Conservation (phyloP, 2,888 invertebrate species). For the Megastigmus dorsalis region DNA sequence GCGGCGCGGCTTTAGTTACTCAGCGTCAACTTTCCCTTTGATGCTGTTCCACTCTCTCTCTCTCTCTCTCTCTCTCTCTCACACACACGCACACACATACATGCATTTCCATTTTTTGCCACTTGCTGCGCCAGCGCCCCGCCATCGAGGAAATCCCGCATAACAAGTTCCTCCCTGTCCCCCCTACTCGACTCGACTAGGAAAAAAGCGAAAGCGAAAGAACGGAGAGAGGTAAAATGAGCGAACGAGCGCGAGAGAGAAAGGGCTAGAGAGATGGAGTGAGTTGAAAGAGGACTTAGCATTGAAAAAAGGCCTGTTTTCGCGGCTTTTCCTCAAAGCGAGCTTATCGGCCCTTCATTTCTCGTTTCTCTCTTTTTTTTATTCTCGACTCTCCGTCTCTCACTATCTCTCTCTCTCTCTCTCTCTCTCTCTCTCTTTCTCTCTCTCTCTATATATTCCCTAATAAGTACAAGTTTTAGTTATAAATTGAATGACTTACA, state of each 20-base stretch:
- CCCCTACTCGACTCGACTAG: not conserved
- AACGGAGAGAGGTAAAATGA: not conserved
- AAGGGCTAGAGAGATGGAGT: not conserved
- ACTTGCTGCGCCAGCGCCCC: not conserved
- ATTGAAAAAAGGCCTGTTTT: not conserved
- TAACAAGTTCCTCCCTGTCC: conserved; percentile 1
- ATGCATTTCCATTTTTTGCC: conserved; percentile 18
- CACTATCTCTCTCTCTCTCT: too few relatives aligned
- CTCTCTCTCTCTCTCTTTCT: too few relatives aligned
- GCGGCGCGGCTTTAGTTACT: not conserved
- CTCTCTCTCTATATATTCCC: too few relatives aligned
- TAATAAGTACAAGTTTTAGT: too few relatives aligned
- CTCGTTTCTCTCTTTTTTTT: too few relatives aligned
- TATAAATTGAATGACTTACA: too few relatives aligned
- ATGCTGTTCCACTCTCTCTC: too few relatives aligned
- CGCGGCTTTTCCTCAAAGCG: not conserved
- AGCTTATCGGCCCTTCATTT: conserved; percentile 3
- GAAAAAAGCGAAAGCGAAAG: not conserved
- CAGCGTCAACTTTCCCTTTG: conserved; percentile 6
- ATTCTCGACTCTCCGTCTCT: too few relatives aligned
- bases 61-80: too few relatives aligned
- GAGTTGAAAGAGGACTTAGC: not conserved
- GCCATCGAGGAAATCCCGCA: conserved; percentile 8
- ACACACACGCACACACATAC: not conserved
- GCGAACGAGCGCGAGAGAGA: not conserved